phyloP scores from a whole-genome alignment of 1,140 invertebrate genomes.

The Elymnias hypermnestra region DNA sequence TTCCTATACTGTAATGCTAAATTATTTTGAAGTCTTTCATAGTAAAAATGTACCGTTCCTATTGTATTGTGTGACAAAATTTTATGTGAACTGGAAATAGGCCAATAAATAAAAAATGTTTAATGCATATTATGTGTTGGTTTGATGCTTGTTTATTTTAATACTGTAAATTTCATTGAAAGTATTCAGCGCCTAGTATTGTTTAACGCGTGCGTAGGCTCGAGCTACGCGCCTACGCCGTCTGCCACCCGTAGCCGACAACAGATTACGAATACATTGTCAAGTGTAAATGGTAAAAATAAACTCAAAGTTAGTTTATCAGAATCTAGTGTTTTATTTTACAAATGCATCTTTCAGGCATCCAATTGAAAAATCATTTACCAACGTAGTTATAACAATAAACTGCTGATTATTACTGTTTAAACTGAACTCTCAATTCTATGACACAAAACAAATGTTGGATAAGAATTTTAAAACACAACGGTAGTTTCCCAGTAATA shows the following conservation, averaged over 20 bases:
- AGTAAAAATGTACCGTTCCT: conserved; percentile 74
- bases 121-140: conserved; percentile 29
- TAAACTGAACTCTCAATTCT: too few relatives aligned
- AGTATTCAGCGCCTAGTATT: conserved; percentile 16
- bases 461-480: too few relatives aligned
- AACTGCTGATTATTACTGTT: too few relatives aligned
- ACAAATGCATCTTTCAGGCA: conserved; percentile 13
- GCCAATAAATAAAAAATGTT: too few relatives aligned
- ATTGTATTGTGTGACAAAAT: conserved; percentile 58
- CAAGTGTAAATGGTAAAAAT: conserved; percentile 78
- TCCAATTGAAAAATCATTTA: not conserved
- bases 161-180: conserved; percentile 13
- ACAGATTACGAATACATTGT: conserved; percentile 76
- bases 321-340: conserved; percentile 70
- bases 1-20: conserved; percentile 74
- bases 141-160: conserved; percentile 22
- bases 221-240: conserved; percentile 63
- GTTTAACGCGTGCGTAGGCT: conserved; percentile 52
- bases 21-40: conserved; percentile 70
- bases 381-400: too few relatives aligned
- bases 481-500: too few relatives aligned
- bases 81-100: conserved; percentile 47
- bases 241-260: conserved; percentile 62
- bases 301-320: conserved; percentile 78
- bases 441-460: too few relatives aligned